Evolutionary conservation across 2,797 vertebrate species (phyloP), one percentile per base, ranked within the genome.

Genomic region (Cyclura pinguis): DNA sequence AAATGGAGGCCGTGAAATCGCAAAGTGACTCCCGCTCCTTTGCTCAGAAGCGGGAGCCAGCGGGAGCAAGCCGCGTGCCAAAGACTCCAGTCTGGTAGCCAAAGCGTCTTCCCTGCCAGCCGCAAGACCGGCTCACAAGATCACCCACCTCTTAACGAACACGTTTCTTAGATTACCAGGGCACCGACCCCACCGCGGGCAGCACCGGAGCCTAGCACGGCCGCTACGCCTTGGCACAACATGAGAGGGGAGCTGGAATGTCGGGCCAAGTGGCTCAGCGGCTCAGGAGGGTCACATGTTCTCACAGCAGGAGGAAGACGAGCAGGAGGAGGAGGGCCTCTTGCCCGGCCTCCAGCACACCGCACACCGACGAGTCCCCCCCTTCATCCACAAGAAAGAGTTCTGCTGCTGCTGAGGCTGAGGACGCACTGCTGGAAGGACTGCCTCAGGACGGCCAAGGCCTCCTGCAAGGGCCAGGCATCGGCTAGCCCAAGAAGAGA

Each of bases 251-350:
- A 89, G n/a, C 84, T 12, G 76, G 72, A 10, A 93, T 88, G 84
- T 18, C 4, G 67, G 84, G 93, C 89, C 4, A 80, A 92, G 95
- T 89, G 95, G 95, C 95, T 96, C 93, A 95, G 95, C 90, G 94
- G 95, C 95, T 50, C 6, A 47, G 57, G 57, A 74, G 57, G 29
- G 84, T 57, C 35, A 85, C 87, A 90, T 0, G 38, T 93, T 94
- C 92, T 92, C 93, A 92, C 92, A 92, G 90, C 88, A 90, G 91
- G 89, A 89, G 93, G 88, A 85, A 90, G 87, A 92, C 89, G 91
- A 89, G 91, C 87, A 90, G 93, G 93, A 83, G 1, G 22, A 47
- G 90, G 89, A 90, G 91, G 89, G 22, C 89, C 90, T 84, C 78
- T 4, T 6, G 10, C 87, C 76, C 4, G 74, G 55, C 52, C 52